These are phyloP conservation scores for Carduelis carduelis DNA, from an alignment of 2,797 vertebrate species.

Conservation along the genomic window DNA sequence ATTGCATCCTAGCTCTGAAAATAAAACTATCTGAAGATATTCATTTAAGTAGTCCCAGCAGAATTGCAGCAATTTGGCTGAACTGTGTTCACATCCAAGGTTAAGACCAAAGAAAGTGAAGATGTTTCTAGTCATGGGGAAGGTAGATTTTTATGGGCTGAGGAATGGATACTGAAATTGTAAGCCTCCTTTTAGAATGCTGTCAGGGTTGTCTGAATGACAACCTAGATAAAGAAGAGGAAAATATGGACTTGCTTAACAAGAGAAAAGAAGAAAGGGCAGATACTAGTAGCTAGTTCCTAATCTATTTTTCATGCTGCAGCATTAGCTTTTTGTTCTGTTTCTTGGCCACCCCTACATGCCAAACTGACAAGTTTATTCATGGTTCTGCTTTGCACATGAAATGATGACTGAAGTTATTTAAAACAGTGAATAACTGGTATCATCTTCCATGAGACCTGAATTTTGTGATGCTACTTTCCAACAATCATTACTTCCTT, in stretches of 20 bases:
- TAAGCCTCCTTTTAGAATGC: background rate
- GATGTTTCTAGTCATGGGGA: background rate
- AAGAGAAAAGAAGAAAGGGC: background rate
- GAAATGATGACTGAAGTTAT: background rate
- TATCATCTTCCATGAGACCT: background rate
- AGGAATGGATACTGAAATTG: background rate
- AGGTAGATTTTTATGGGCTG: background rate
- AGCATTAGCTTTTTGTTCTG: background rate
- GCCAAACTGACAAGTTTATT: background rate
- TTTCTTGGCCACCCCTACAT: background rate
- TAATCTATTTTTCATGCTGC: background rate
- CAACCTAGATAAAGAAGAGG: background rate
- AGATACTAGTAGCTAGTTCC: background rate
- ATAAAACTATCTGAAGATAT: background rate
- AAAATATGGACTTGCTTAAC: background rate
- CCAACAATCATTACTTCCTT: background rate
- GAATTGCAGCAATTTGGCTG: background rate
- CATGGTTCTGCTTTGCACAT: background rate
- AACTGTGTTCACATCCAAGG: background rate
- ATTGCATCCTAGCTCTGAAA: background rate
- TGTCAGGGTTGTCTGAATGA: background rate
- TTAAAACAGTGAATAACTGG: background rate
- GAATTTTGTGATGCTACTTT: background rate
- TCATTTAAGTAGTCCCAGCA: background rate
- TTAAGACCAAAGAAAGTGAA: background rate